A percentile compares a stretch with the other conserved stretches of the same genome.
Evolutionary conservation across 2,888 invertebrate species (phyloP).

Genomic region (Amphipoea lucens): DNA sequence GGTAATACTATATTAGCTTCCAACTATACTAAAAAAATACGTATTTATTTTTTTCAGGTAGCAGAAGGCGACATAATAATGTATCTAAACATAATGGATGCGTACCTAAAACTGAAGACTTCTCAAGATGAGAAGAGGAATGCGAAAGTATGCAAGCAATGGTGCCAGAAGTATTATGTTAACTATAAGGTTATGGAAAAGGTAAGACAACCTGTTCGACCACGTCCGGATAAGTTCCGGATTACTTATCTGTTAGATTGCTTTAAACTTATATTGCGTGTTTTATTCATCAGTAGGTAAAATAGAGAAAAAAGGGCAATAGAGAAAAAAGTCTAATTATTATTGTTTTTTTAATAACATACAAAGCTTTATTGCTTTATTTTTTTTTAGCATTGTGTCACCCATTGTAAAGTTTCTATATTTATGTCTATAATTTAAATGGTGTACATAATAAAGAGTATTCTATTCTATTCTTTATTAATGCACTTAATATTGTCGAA

Average conservation of each 20-base stretch:
- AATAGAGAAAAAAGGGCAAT: background rate
- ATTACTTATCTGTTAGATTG: background rate
- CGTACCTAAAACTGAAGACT: conserved; percentile 87
- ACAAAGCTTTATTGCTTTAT: too few species aligned
- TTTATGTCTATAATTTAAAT: too few species aligned
- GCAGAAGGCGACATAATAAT: conserved; percentile 98
- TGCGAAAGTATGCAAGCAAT: conserved; percentile 89
- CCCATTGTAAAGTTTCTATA: too few species aligned
- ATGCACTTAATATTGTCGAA: background rate
- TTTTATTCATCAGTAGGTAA: background rate
- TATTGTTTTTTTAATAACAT: background rate
- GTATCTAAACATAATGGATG: conserved; percentile 94
- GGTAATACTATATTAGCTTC: background rate
- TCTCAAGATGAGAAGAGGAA: conserved; percentile 77
- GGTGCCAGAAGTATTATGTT: conserved; percentile 96
- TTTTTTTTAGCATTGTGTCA: too few species aligned
- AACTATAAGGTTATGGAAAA: conserved; percentile 96
- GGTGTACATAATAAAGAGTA: too few species aligned
- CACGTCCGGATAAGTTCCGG: background rate
- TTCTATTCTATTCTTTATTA: too few species aligned
- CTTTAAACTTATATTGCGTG: background rate
- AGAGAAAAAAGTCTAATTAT: background rate
- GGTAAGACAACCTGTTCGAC: conserved; percentile 78
- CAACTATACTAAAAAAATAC: background rate
- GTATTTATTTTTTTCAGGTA: conserved; percentile 82